Evolutionary conservation across 2,113 vertebrate genomes (phyloP).

Genomic region (Serilophus lunatus): DNA sequence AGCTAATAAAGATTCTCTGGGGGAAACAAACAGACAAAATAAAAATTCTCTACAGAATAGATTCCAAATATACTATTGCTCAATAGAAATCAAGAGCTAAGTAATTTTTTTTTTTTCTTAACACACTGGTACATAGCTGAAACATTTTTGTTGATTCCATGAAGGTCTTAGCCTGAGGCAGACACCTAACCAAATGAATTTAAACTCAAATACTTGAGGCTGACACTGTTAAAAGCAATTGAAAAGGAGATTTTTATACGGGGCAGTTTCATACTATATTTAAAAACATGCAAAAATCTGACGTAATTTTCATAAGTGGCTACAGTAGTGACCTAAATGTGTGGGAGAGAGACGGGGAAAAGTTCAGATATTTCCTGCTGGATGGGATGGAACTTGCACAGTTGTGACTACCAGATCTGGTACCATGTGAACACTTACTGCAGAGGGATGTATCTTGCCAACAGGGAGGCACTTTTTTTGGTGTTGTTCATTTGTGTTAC

Average conservation of each 20-base stretch:
- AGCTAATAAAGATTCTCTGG: background rate
- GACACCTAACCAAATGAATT: background rate
- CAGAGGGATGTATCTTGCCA: background rate
- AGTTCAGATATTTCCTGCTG: background rate
- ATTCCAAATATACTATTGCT: background rate
- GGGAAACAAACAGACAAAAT: background rate
- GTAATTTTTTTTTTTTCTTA: background rate
- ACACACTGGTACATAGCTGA: background rate
- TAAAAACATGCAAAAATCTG: background rate
- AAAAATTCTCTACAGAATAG: background rate
- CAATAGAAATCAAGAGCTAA: background rate
- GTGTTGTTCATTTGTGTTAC: background rate
- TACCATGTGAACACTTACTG: background rate
- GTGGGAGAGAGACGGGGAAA: background rate
- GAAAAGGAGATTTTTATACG: background rate
- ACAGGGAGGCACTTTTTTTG: background rate
- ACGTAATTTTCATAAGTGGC: background rate
- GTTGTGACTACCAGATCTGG: accelerated
- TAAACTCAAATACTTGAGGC: background rate
- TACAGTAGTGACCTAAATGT: background rate
- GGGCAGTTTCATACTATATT: background rate
- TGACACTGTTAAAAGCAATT: background rate
- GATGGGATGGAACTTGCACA: background rate
- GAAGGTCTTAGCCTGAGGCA: background rate
- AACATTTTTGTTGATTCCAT: background rate